Percentiles rank a stretch among this genome's conserved stretches.
phyloP scores from a whole-genome alignment of 1,140 invertebrate species.

The Zaprionus vittiger region DNA sequence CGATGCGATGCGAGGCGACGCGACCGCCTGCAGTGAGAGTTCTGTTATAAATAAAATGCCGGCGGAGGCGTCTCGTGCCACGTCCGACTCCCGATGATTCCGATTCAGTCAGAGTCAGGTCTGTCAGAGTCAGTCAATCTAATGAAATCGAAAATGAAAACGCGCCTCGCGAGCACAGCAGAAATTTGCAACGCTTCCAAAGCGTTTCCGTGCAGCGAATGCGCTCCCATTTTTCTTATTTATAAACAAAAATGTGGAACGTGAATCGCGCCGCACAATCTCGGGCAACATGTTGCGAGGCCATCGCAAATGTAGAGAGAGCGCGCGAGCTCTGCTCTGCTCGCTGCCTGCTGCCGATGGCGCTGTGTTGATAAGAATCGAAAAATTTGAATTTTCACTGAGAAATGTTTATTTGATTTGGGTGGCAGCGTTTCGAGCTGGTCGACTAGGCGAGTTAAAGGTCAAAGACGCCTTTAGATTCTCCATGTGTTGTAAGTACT shows the following conservation, averaged over 20 bases:
- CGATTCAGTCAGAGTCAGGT: conserved; percentile 59
- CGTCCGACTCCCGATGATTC: conserved; percentile 68
- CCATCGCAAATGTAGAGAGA: not conserved
- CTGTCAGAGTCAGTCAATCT: conserved; percentile 56
- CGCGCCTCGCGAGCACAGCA: conserved; percentile 21
- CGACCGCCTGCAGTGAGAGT: conserved; percentile 77
- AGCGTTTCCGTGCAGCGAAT: conserved; percentile 81
- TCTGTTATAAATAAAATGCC: conserved; percentile 81
- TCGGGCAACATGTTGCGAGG: conserved; percentile 46
- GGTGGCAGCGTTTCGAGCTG: not conserved
- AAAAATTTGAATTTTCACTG: conserved; percentile 57
- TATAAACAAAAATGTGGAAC: conserved; percentile 82
- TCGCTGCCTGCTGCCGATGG: conserved; percentile 26
- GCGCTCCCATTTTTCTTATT: conserved; percentile 76
- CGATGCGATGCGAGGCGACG: conserved; percentile 15
- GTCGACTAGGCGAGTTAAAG: conserved; percentile 21
- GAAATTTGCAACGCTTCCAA: conserved; percentile 81
- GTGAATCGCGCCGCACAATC: conserved; percentile 36
- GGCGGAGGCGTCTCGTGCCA: conserved; percentile 39
- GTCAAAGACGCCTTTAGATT: conserved; percentile 43
- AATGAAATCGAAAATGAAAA: conserved; percentile 62
- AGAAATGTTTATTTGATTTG: conserved; percentile 46
- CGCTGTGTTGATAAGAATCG: conserved; percentile 61
- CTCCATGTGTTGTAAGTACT: not conserved
- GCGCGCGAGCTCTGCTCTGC: not conserved